Evolutionary conservation across 2,888 invertebrate genomes (phyloP).

Genomic region (Augochlorella aurata): DNA sequence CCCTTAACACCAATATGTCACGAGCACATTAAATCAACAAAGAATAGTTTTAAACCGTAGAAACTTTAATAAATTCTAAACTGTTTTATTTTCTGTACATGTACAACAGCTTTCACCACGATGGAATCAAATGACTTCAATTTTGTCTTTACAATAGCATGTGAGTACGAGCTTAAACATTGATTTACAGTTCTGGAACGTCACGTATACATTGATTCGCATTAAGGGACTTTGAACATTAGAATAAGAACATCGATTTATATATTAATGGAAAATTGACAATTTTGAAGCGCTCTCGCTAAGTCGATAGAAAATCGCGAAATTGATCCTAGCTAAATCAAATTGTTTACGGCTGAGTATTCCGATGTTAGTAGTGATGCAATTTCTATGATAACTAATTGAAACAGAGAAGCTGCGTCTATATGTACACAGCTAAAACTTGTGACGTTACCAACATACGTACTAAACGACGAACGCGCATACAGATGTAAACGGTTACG

Average conservation of each 20-base stretch:
- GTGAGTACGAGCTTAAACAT: no score
- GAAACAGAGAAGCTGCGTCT: constrained; percentile 23
- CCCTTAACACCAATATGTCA: no score
- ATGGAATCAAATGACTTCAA: no score
- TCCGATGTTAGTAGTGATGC: neutral
- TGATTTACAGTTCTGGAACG: no score
- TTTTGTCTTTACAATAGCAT: no score
- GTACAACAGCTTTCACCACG: no score
- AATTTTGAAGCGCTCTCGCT: neutral
- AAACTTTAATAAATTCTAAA: no score
- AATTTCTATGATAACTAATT: constrained; percentile 41
- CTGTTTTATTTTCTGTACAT: no score
- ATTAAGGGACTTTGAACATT: no score
- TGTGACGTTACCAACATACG: constrained; percentile 33
- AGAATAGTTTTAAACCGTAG: no score
- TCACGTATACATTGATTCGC: no score
- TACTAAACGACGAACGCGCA: constrained; percentile 16
- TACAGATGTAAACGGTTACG: constrained; percentile 53
- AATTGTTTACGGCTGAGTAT: neutral
- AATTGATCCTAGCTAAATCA: neutral
- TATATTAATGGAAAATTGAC: neutral
- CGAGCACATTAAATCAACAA: no score
- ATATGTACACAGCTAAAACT: constrained; percentile 41
- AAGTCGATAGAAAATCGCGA: neutral
- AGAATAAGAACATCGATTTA: neutral